Evolutionary conservation across 2,888 invertebrate genomes (phyloP).

Genomic region (Pseudeuparius sepicola): DNA sequence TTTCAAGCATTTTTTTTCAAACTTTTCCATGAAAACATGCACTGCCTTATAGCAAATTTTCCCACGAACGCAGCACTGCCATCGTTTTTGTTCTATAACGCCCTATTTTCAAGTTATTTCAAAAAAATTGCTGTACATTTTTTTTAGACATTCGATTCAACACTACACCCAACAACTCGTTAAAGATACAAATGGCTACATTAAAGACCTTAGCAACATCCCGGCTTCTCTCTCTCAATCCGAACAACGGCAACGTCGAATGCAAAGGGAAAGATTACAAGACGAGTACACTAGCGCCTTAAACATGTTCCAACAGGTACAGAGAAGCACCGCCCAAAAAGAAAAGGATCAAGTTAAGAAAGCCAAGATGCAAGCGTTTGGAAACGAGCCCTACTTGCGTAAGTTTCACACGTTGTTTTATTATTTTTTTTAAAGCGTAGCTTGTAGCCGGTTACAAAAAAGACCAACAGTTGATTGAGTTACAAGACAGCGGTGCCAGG

Average conservation of each 20-base stretch:
- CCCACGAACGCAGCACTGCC: too few species aligned
- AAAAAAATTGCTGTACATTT: too few species aligned
- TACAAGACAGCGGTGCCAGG: constrained; percentile 50
- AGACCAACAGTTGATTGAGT: constrained; percentile 48
- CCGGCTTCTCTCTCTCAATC: constrained; percentile 47
- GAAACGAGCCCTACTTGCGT: constrained; percentile 51
- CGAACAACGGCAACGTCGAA: constrained; percentile 71
- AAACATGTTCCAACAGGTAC: constrained; percentile 80
- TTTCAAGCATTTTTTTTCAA: too few species aligned
- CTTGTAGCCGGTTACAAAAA: constrained; percentile 32
- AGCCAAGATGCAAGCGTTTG: constrained; percentile 54
- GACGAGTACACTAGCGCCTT: constrained; percentile 87
- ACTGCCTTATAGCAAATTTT: too few species aligned
- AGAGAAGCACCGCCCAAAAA: constrained; percentile 79
- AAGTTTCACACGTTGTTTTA: constrained; percentile 24
- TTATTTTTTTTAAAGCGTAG: constrained; percentile 3
- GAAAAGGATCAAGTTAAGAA: constrained; percentile 82
- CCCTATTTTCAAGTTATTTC: too few species aligned
- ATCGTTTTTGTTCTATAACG: too few species aligned
- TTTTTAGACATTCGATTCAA: constrained; percentile 81
- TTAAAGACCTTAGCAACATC: constrained; percentile 70
- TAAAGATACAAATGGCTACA: constrained; percentile 80
- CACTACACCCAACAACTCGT: constrained; percentile 91
- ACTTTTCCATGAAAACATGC: too few species aligned
- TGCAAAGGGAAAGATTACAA: constrained; percentile 79